phyloP scores from a whole-genome alignment of 1,140 invertebrate genomes.

The Argopecten irradians region DNA sequence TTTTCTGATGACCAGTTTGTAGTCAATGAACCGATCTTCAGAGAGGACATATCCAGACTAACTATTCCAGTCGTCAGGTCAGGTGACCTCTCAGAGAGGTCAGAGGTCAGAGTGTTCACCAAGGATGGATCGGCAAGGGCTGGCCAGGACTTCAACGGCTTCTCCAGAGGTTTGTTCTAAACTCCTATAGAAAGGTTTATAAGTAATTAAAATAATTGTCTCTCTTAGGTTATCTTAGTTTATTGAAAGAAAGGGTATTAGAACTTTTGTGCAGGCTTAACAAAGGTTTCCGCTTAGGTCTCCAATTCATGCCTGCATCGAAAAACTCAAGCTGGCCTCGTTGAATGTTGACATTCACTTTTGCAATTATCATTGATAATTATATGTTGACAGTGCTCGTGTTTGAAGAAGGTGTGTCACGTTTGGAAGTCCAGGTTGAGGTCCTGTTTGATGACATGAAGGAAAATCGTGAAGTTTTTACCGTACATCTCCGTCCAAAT shows the following conservation, averaged over 20 bases:
- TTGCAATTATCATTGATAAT: no score
- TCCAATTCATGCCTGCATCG: no score
- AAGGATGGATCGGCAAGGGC: slow-evolving; percentile 77
- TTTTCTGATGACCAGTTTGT: slow-evolving; percentile 70
- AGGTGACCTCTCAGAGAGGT: slow-evolving; percentile 75
- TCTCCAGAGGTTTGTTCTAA: slow-evolving; percentile 73
- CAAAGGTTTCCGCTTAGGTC: no score
- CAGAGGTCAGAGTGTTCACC: slow-evolving; percentile 75
- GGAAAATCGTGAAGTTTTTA: slow-evolving; percentile 76
- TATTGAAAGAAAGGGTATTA: no score
- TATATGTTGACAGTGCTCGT: slow-evolving; percentile 68
- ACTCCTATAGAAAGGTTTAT: background rate
- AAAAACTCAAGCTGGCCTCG: no score
- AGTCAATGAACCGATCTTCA: slow-evolving; percentile 74
- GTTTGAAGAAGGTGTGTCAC: slow-evolving; percentile 71
- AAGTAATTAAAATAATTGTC: no score
- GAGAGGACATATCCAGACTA: slow-evolving; percentile 67
- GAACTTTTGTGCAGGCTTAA: no score
- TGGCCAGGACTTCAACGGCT: slow-evolving; percentile 76
- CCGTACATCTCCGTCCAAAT: slow-evolving; percentile 70
- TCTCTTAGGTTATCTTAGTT: no score
- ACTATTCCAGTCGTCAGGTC: slow-evolving; percentile 73
- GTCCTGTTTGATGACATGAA: slow-evolving; percentile 73
- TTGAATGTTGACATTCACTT: no score
- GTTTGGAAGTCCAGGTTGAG: slow-evolving; percentile 71